Percentiles rank a stretch among this genome's conserved stretches.
These are phyloP conservation scores for Pomatorhinus ruficollis DNA, from an alignment of 2,113 vertebrate genomes.

Conservation along the genomic window DNA sequence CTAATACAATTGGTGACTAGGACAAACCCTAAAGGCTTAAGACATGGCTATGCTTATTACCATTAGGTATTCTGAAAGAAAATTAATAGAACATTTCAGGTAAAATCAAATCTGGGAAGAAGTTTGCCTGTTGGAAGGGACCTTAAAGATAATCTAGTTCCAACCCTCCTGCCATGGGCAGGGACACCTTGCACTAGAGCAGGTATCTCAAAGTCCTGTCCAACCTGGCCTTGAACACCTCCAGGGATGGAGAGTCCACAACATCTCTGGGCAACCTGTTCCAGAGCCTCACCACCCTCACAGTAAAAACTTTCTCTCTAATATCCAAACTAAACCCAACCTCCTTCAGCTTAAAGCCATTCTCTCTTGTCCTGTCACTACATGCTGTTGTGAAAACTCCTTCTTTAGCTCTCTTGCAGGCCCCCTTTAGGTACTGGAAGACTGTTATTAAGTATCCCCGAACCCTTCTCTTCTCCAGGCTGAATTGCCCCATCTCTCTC, in stretches of 20 bases:
- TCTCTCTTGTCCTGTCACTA: neutral
- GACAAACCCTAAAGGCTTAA: neutral
- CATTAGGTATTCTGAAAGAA: neutral
- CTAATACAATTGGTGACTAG: neutral
- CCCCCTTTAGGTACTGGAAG: neutral
- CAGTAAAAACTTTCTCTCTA: neutral
- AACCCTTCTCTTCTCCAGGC: neutral
- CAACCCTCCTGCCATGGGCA: neutral
- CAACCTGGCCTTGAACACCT: neutral
- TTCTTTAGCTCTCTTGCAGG: neutral
- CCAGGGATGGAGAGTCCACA: neutral
- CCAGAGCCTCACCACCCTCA: neutral
- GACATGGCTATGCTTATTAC: neutral
- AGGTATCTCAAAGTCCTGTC: neutral
- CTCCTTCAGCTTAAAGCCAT: neutral
- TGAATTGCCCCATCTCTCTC: neutral
- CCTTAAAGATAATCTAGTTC: neutral
- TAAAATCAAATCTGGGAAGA: neutral
- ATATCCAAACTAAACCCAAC: neutral
- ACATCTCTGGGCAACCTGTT: neutral
- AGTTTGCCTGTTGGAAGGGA: neutral
- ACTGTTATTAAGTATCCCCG: neutral
- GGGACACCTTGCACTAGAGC: neutral
- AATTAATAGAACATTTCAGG: neutral
- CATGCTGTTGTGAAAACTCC: neutral